A percentile compares a stretch with the other conserved stretches of the same genome.
These are phyloP conservation scores for Galeopsomyia nigrocyanea DNA, from an alignment of 2,888 invertebrate genomes.

Conservation along the genomic window DNA sequence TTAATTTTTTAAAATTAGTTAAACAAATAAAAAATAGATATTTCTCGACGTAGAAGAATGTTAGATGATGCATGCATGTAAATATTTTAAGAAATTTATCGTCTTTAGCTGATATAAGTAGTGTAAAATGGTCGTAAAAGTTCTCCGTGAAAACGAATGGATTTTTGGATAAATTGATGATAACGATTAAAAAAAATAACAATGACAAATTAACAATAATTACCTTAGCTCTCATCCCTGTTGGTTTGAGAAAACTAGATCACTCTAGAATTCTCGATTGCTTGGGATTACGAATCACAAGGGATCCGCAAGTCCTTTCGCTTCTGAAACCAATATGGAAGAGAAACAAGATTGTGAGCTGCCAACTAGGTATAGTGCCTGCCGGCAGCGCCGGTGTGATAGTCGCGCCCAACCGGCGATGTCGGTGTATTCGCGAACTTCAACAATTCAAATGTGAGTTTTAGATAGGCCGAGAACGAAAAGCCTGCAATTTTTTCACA, in stretches of 20 bases:
- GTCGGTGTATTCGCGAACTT: no score
- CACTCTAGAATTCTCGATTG: constrained; percentile 58
- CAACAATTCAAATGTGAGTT: no score
- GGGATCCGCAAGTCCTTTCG: constrained; percentile 46
- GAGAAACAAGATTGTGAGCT: constrained; percentile 48
- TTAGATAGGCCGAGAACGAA: no score
- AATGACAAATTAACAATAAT: constrained; percentile 26
- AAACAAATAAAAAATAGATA: constrained; percentile 28
- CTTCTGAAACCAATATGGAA: constrained; percentile 61
- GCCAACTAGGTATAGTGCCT: constrained; percentile 9
- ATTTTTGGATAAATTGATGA: constrained; percentile 1
- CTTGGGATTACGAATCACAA: constrained; percentile 54
- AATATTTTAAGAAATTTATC: background rate
- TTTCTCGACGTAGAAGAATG: background rate
- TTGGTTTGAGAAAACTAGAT: constrained; percentile 55
- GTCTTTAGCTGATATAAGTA: background rate
- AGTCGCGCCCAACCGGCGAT: no score
- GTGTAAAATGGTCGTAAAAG: background rate
- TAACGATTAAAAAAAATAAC: constrained; percentile 45
- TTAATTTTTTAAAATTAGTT: background rate
- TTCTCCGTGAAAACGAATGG: background rate
- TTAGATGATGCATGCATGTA: background rate
- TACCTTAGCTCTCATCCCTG: constrained; percentile 66
- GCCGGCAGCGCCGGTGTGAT: background rate
- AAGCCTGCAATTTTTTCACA: no score